Evolutionary conservation across 1,140 invertebrate species (phyloP), one percentile per base, ranked within the genome.

Genomic region (Sarcophaga peregrina): DNA sequence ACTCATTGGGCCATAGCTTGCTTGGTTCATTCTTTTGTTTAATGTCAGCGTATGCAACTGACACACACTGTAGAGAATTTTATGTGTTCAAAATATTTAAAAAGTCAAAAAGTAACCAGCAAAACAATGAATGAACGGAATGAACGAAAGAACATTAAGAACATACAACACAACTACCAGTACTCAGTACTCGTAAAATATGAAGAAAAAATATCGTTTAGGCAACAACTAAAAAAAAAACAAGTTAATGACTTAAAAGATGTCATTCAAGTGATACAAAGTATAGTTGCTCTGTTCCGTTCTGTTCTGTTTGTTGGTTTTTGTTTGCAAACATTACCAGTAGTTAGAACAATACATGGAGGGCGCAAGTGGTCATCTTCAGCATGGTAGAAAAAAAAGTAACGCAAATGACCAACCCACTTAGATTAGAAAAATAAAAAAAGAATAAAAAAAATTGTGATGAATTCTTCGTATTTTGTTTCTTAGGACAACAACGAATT

Each of bases 31-130:
- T 68, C 62, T 68, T 68, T 68, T 68, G 62, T 68, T 68, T 68
- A 68, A 68, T 68, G 62, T 20, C 62, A 68, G 62, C 62, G 20
- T 68, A 68, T 68, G 62, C 62, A 68, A 68, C 62, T 68, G 62
- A 68, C 62, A 68, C 20, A 37, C 25, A 37, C 25, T 37, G 25
- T 2, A 37, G 25, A 37, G 25, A 37, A 68, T 68, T 68, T 68
- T 68, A 68, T 68, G 62, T 68, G 17, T 37, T 37, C 62, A 68
- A 20, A 68, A 68, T 68, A 68, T 68, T 68, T 68, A 68, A 68
- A 37, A 20, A 68, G 62, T 68, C 20, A 68, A 68, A 37, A 68
- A 68, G 62, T 68, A 25, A 68, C 62, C 62, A 68, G 25, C 4
- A 37, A 37, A 37, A 37, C 1, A 25, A 68, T 52, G 62, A 68